Conservation (phyloP, 2,797 vertebrate genomes). For the Borostomias antarcticus region DNA sequence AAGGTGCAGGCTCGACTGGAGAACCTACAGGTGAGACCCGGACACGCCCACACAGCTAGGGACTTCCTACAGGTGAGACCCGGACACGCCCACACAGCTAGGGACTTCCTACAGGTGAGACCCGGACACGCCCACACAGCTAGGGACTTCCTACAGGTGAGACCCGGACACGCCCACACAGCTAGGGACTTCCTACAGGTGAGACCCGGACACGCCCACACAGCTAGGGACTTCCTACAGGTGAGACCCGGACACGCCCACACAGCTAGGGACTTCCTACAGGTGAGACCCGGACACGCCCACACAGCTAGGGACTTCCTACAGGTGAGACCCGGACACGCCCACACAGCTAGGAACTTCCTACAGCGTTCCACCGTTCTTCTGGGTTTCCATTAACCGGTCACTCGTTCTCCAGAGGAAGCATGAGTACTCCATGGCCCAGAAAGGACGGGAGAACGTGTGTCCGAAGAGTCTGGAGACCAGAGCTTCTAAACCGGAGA, state of each 20-base stretch:
- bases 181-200: slow-evolving; percentile 77
- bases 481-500: slow-evolving; percentile 75
- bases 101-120: slow-evolving; percentile 78
- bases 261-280: slow-evolving; percentile 56
- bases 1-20: slow-evolving; percentile 86
- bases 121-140: neutral
- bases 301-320: slow-evolving; percentile 46
- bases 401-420: slow-evolving; percentile 78
- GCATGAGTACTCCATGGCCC: slow-evolving; percentile 69
- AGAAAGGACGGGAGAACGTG: slow-evolving; percentile 64
- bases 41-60: neutral
- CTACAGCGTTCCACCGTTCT: too few relatives aligned
- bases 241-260: slow-evolving; percentile 57
- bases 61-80: slow-evolving; percentile 78
- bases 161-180: neutral
- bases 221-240: slow-evolving; percentile 68
- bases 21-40: slow-evolving; percentile 83
- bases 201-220: slow-evolving; percentile 9
- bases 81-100: neutral
- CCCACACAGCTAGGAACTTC: neutral
- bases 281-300: slow-evolving; percentile 68
- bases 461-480: slow-evolving; percentile 48
- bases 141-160: slow-evolving; percentile 79
- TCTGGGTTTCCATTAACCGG: too few relatives aligned
- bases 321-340: slow-evolving; percentile 71